A percentile compares a stretch with the other conserved stretches of the same genome.
phyloP scores from a whole-genome alignment of 2,797 vertebrate species.

The Catostomus latipinnis region DNA sequence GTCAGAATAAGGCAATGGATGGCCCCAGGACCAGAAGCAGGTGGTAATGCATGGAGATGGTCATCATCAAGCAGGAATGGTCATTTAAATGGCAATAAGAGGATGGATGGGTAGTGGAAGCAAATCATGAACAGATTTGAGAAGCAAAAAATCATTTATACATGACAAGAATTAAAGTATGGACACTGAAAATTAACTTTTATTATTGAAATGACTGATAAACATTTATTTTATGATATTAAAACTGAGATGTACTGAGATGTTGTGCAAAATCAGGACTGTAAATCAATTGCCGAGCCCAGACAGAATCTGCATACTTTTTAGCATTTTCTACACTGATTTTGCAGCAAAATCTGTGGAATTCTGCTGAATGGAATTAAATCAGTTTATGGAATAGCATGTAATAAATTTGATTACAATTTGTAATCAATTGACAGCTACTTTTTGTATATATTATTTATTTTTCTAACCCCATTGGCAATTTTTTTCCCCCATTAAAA shows the following conservation, averaged over 20 bases:
- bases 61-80: slow-evolving; percentile 54
- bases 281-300: neutral
- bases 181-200: neutral
- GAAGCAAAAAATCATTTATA: slow-evolving; percentile 34
- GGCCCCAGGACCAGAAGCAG: slow-evolving; percentile 56
- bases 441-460: too few species aligned
- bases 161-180: slow-evolving; percentile 26
- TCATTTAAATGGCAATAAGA: slow-evolving; percentile 51
- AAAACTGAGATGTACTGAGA: neutral
- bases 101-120: slow-evolving; percentile 48
- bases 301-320: neutral
- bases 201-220: too few species aligned
- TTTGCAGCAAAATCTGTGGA: neutral
- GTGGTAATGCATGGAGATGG: slow-evolving; percentile 48
- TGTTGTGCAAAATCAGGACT: too few species aligned
- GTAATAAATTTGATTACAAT: too few species aligned
- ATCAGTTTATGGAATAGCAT: too few species aligned
- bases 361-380: too few species aligned
- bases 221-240: too few species aligned
- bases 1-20: slow-evolving; percentile 48
- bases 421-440: too few species aligned
- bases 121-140: slow-evolving; percentile 42
- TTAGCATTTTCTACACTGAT: neutral
- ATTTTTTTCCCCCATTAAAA: too few species aligned
- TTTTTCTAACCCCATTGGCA: too few species aligned